These are phyloP conservation scores for Spermophilus dauricus DNA, from an alignment of 2,113 vertebrate species.

Conservation along the genomic window DNA sequence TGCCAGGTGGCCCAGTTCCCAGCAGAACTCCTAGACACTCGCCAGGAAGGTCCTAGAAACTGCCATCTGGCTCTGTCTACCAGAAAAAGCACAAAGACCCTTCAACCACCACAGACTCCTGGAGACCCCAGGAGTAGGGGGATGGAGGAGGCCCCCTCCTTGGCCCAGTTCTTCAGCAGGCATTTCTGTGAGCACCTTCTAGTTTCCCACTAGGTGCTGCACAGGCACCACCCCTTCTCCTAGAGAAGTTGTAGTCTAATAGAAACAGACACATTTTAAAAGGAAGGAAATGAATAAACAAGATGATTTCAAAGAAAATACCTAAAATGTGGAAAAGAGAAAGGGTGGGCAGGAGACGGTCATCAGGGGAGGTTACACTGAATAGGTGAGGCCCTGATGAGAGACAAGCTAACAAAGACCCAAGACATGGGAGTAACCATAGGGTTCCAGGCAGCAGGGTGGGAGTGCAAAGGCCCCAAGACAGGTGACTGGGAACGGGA, in stretches of 20 bases:
- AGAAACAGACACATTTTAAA: not conserved
- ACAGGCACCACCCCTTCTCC: not conserved
- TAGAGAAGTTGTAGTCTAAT: not conserved
- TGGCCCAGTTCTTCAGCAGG: not conserved
- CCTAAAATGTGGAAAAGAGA: not conserved
- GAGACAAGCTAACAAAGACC: not conserved
- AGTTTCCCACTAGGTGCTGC: not conserved
- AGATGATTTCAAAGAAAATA: not conserved
- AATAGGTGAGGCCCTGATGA: not conserved
- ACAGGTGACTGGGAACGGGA: not conserved
- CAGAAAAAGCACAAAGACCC: not conserved
- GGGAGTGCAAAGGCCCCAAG: not conserved
- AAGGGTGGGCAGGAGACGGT: not conserved
- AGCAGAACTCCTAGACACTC: not conserved
- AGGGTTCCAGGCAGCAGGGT: not conserved
- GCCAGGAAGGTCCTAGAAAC: not conserved
- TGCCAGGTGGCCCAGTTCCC: not conserved
- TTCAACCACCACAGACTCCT: not conserved
- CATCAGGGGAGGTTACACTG: not conserved
- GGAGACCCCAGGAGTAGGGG: not conserved
- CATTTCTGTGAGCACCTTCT: not conserved
- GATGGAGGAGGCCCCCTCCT: fast-evolving
- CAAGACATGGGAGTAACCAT: not conserved
- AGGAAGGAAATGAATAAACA: not conserved
- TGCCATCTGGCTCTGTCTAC: too few species aligned